A percentile compares a stretch with the other conserved stretches of the same genome.
These are phyloP conservation scores for Eristalis tenax DNA, from an alignment of 2,888 invertebrate genomes.

Conservation along the genomic window DNA sequence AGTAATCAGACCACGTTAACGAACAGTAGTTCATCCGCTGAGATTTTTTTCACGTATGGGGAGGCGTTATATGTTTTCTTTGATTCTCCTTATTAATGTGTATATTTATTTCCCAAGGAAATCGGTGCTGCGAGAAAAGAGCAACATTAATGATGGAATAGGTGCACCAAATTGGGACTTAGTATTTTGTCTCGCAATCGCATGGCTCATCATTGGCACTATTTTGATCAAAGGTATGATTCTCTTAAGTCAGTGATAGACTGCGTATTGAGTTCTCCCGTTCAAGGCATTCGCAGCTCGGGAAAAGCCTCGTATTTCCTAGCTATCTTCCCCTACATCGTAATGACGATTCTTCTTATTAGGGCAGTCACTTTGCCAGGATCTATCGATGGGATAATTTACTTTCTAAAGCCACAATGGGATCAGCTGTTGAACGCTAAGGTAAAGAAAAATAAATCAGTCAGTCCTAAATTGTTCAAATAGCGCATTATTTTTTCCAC, in stretches of 20 bases:
- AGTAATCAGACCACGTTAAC: slow-evolving; percentile 63
- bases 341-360: slow-evolving; percentile 84
- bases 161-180: slow-evolving; percentile 83
- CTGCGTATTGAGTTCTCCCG: background rate
- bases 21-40: slow-evolving; percentile 78
- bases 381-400: slow-evolving; percentile 84
- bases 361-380: slow-evolving; percentile 84
- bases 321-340: slow-evolving; percentile 86
- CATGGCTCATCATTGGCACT: slow-evolving; percentile 83
- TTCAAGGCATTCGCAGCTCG: slow-evolving; percentile 61
- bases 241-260: background rate
- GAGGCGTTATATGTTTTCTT: background rate
- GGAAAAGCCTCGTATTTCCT: slow-evolving; percentile 87
- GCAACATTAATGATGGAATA: slow-evolving; percentile 82
- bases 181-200: slow-evolving; percentile 82
- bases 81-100: background rate
- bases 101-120: slow-evolving; percentile 77
- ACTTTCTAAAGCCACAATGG: slow-evolving; percentile 86
- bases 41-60: slow-evolving; percentile 80
- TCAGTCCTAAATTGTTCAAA: too few species aligned
- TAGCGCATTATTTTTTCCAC: background rate
- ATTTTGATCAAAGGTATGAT: slow-evolving; percentile 82
- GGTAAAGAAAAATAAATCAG: slow-evolving; percentile 56
- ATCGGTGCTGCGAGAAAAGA: slow-evolving; percentile 82
- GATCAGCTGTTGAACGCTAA: slow-evolving; percentile 79